Evolutionary conservation across 2,888 invertebrate genomes (phyloP).

Genomic region (Rosalia funebris): DNA sequence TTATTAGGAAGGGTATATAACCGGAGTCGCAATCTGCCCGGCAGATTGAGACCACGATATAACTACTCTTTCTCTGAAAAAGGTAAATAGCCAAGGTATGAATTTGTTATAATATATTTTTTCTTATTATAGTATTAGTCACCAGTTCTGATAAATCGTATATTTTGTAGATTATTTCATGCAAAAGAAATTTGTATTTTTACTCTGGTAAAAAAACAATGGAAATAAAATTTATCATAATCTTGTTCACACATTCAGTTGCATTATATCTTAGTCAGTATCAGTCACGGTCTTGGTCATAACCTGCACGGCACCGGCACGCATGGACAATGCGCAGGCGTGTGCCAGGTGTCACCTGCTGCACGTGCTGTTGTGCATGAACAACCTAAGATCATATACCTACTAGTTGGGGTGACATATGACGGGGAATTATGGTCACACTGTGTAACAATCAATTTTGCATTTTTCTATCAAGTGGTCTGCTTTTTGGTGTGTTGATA

Average conservation of each 20-base stretch:
- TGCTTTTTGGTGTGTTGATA: slow-evolving; percentile 36
- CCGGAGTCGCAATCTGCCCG: too few species aligned
- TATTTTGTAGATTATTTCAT: too few species aligned
- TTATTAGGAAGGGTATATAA: too few species aligned
- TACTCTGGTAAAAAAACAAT: too few species aligned
- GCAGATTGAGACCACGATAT: too few species aligned
- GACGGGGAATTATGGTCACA: slow-evolving; percentile 28
- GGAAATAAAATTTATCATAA: background rate
- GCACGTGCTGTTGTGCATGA: slow-evolving; percentile 42
- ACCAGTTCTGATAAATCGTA: too few species aligned
- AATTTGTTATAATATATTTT: too few species aligned
- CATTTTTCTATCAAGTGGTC: slow-evolving; percentile 32
- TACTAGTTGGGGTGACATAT: slow-evolving; percentile 22
- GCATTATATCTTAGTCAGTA: background rate
- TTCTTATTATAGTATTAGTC: too few species aligned
- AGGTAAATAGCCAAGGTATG: too few species aligned
- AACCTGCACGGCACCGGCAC: slow-evolving; percentile 8
- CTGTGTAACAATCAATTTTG: slow-evolving; percentile 40
- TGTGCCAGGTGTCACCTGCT: slow-evolving; percentile 51
- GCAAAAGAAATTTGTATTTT: too few species aligned
- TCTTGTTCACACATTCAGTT: background rate
- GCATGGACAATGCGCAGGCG: slow-evolving; percentile 37
- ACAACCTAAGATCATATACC: slow-evolving; percentile 28
- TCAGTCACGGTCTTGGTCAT: slow-evolving; percentile 23
- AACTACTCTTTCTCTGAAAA: too few species aligned